Evolutionary conservation across 2,888 invertebrate genomes (phyloP).

Genomic region (Polymixis flavicincta): DNA sequence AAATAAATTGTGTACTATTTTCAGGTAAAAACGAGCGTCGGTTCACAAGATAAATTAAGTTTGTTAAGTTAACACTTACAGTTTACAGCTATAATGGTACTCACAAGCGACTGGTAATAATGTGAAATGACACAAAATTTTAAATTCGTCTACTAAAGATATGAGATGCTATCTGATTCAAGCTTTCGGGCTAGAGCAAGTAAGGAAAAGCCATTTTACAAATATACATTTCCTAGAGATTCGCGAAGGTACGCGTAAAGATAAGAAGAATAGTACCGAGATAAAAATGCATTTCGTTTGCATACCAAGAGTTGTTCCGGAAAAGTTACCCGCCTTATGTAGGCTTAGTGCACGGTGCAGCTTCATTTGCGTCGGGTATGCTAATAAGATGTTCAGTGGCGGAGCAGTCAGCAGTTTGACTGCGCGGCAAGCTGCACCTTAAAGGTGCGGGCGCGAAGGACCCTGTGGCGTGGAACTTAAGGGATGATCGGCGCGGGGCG

Average conservation of each 20-base stretch:
- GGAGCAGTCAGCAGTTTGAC: conserved; percentile 83
- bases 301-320: conserved; percentile 63
- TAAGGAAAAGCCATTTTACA: conserved; percentile 34
- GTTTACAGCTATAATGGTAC: not conserved
- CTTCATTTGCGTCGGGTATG: conserved; percentile 85
- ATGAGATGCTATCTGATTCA: conserved; percentile 26
- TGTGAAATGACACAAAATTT: conserved; percentile 3
- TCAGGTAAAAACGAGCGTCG: not conserved
- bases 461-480: conserved; percentile 72
- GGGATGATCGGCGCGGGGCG: conserved; percentile 80
- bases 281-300: conserved; percentile 66
- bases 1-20: conserved; percentile 13
- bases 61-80: conserved; percentile 10
- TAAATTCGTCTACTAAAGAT: conserved; percentile 15
- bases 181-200: conserved; percentile 29
- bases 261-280: conserved; percentile 56
- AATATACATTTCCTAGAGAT: conserved; percentile 41
- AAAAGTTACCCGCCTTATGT: conserved; percentile 69
- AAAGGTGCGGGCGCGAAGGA: conserved; percentile 80
- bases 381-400: conserved; percentile 82
- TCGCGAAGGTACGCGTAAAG: conserved; percentile 43
- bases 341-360: conserved; percentile 74
- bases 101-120: not conserved
- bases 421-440: conserved; percentile 79
- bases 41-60: not conserved